Base-by-base conservation (phyloP, 2,113 vertebrate genomes). In the Myotis lucifugus region DNA sequence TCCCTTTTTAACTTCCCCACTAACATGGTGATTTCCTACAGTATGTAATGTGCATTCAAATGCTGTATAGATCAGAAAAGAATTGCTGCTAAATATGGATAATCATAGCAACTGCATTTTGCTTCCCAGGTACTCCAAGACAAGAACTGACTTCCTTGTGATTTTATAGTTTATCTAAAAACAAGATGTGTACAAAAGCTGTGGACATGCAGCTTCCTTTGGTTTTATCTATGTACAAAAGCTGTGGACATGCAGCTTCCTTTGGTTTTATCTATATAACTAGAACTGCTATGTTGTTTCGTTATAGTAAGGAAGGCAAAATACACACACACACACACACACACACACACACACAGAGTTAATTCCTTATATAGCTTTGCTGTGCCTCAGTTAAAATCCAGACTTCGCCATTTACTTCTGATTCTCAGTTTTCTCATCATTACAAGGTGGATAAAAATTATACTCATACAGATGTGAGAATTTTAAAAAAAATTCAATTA, bases 81-180 rank as follows among this genome's bases (percentile, higher is more conserved):
- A 88, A 69, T 25, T 27, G 18, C 34, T 40, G 29, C 46, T 50
- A 14, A 81, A 73, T 40, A 56, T 8, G 18, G 12, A 69, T 29
- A 50, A 64, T 56, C 32, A 54, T 9, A 37, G 40, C 29, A 85
- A 89, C 4, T 73, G 1, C 8, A 3, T 90, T 89, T 23, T 59
- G 5, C 70, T 86, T 66, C 6, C 8, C 14, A 54, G 18, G 9
- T 70, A 34, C 13, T 77, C 46, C 2, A 61, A 40, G 18, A 50
- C 5, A 90, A 15, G 14, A 85, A 93, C 66, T 40, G 13, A 73
- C 3, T 56, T 89, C 1, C 50, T 89, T 56, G 18, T 66, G 32
- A 92, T 87, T 92, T 95, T 92, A 67, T 40, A 67, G 27, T 88
- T 74, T 50, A 66, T 93, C 32, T 85, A 52, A 84, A 95, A 87